phyloP scores from a whole-genome alignment of 2,888 invertebrate genomes.

The Macrosoma leucophasiata region DNA sequence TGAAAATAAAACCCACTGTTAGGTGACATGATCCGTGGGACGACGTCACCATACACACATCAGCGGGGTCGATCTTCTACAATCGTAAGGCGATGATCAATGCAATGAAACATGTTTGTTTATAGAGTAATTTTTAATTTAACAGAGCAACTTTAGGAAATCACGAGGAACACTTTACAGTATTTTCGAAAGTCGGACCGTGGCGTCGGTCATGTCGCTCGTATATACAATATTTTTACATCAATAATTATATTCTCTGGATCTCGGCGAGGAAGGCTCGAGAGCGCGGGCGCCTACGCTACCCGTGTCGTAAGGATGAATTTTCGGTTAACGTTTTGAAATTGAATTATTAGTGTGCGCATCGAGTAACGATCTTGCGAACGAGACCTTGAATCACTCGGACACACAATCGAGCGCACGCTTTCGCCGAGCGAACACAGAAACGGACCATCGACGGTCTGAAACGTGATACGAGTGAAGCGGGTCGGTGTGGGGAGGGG shows the following conservation, averaged over 20 bases:
- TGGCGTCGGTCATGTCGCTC: slow-evolving; percentile 43
- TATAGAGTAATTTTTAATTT: slow-evolving; percentile 59
- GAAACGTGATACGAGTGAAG: neutral
- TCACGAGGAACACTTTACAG: slow-evolving; percentile 53
- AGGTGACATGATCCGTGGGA: slow-evolving; percentile 2
- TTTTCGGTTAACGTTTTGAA: no score
- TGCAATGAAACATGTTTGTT: slow-evolving; percentile 43
- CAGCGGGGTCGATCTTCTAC: no score
- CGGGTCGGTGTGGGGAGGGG: neutral
- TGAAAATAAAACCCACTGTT: slow-evolving; percentile 57
- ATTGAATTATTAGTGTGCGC: no score
- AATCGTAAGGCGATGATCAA: no score
- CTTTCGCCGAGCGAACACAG: no score
- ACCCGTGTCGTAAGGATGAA: no score
- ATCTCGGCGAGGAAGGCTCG: slow-evolving; percentile 16
- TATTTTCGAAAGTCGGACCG: slow-evolving; percentile 55
- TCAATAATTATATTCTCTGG: slow-evolving; percentile 27
- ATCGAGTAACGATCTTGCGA: no score
- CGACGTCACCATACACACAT: no score
- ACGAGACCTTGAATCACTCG: no score
- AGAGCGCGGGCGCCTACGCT: no score
- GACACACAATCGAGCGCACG: no score
- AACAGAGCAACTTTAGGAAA: slow-evolving; percentile 62
- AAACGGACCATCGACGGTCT: neutral
- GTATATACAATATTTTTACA: slow-evolving; percentile 58